phyloP scores from a whole-genome alignment of 2,888 invertebrate species.

The Cantharis lateralis region DNA sequence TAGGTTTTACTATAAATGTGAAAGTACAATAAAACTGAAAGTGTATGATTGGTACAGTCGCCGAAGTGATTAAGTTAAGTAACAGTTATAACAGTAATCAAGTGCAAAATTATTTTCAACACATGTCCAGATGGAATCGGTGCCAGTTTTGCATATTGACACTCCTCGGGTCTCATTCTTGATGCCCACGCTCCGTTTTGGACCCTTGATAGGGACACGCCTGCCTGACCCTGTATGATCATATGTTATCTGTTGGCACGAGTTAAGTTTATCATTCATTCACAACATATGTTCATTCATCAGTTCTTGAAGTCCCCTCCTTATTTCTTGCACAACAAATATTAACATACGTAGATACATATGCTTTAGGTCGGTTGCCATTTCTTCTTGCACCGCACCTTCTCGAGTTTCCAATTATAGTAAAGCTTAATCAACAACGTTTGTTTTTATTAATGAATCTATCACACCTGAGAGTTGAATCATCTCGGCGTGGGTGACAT shows the following conservation, averaged over 20 bases:
- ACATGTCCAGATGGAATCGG: constrained; percentile 34
- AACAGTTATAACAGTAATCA: constrained; percentile 12
- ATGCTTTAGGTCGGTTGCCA: constrained; percentile 48
- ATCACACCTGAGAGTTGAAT: constrained; percentile 54
- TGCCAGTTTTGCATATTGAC: constrained; percentile 39
- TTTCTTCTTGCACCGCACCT: constrained; percentile 51
- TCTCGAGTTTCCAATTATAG: constrained; percentile 53
- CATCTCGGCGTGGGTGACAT: constrained; percentile 41
- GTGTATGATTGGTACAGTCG: background rate
- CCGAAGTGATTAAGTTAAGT: background rate
- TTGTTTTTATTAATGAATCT: constrained; percentile 56
- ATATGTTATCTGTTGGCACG: constrained; percentile 47
- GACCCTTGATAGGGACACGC: constrained; percentile 48
- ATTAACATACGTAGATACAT: constrained; percentile 42
- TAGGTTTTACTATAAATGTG: background rate
- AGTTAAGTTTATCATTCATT: constrained; percentile 50
- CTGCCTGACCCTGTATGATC: constrained; percentile 50
- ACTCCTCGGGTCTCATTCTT: constrained; percentile 41
- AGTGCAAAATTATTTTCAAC: constrained; percentile 30
- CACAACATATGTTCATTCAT: constrained; percentile 53
- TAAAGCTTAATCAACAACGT: constrained; percentile 54
- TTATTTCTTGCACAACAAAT: constrained; percentile 42
- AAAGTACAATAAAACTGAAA: background rate
- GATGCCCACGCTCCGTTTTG: constrained; percentile 46
- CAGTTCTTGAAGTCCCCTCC: constrained; percentile 40